These are phyloP conservation scores for Acleris sparsana DNA, from an alignment of 2,888 invertebrate genomes.

Conservation along the genomic window DNA sequence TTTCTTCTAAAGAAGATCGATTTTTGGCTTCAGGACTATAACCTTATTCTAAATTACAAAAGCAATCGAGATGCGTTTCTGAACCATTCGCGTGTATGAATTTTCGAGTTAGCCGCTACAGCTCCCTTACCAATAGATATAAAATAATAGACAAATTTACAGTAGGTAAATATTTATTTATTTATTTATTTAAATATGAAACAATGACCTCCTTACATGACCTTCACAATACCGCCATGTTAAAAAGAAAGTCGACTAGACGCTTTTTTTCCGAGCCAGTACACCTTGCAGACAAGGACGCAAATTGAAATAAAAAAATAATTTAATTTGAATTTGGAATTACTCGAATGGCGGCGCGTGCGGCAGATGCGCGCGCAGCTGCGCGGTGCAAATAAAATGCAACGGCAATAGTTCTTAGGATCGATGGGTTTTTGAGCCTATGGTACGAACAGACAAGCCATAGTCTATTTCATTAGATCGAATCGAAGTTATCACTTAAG, in stretches of 20 bases:
- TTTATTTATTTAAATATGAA: too few relatives aligned
- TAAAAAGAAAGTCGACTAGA: constrained; percentile 28
- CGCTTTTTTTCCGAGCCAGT: constrained; percentile 26
- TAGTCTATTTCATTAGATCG: too few relatives aligned
- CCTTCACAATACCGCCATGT: constrained; percentile 5
- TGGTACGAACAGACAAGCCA: background rate
- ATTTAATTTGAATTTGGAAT: constrained; percentile 32
- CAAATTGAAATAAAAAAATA: constrained; percentile 33
- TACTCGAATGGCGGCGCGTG: constrained; percentile 35
- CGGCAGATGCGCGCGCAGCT: constrained; percentile 52
- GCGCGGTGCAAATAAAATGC: constrained; percentile 40
- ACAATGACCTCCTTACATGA: background rate
- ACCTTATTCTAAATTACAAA: too few relatives aligned
- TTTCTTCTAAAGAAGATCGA: too few relatives aligned
- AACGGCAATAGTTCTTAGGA: constrained; percentile 9
- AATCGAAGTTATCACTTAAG: too few relatives aligned
- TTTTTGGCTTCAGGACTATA: too few relatives aligned
- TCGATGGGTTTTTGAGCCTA: constrained; percentile 10
- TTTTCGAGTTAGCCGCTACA: too few relatives aligned
- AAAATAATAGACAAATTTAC: too few relatives aligned
- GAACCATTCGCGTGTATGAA: too few relatives aligned
- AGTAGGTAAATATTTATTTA: too few relatives aligned
- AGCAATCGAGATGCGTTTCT: too few relatives aligned
- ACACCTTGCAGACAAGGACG: constrained; percentile 36
- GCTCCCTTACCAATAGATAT: too few relatives aligned